A percentile compares a stretch with the other conserved stretches of the same genome.
These are phyloP conservation scores for Batillaria attramentaria DNA, from an alignment of 1,140 invertebrate species.

Conservation along the genomic window DNA sequence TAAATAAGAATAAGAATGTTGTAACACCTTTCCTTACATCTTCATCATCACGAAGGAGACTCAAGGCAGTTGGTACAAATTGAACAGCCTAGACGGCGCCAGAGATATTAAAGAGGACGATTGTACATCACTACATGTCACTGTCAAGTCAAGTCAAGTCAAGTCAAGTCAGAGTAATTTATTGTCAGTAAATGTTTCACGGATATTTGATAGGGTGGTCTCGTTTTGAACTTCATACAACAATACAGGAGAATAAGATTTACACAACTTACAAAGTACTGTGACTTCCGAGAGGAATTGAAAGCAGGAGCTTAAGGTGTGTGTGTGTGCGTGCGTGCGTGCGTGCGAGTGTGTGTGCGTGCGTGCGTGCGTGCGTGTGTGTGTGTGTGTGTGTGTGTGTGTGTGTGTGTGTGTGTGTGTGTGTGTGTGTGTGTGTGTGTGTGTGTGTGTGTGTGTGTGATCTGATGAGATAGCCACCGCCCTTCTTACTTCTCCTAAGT, in stretches of 20 bases:
- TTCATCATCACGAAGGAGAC: too few relatives aligned
- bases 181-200: not conserved
- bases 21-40: too few relatives aligned
- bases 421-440: constrained; percentile 19
- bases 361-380: not conserved
- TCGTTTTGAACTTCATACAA: not conserved
- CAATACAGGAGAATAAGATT: not conserved
- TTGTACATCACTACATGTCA: too few relatives aligned
- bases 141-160: too few relatives aligned
- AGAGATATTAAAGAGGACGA: too few relatives aligned
- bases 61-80: too few relatives aligned
- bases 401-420: constrained; percentile 28
- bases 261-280: not conserved
- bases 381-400: constrained; percentile 12
- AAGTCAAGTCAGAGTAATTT: not conserved
- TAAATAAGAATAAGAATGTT: too few relatives aligned
- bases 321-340: not conserved
- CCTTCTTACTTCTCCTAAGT: too few relatives aligned
- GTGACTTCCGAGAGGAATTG: too few relatives aligned
- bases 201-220: not conserved
- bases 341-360: not conserved
- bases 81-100: too few relatives aligned
- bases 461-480: too few relatives aligned
- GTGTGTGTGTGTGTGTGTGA: constrained; percentile 8
- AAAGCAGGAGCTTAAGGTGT: not conserved